phyloP scores from a whole-genome alignment of 2,797 vertebrate genomes.

The Chaunax sp. region DNA sequence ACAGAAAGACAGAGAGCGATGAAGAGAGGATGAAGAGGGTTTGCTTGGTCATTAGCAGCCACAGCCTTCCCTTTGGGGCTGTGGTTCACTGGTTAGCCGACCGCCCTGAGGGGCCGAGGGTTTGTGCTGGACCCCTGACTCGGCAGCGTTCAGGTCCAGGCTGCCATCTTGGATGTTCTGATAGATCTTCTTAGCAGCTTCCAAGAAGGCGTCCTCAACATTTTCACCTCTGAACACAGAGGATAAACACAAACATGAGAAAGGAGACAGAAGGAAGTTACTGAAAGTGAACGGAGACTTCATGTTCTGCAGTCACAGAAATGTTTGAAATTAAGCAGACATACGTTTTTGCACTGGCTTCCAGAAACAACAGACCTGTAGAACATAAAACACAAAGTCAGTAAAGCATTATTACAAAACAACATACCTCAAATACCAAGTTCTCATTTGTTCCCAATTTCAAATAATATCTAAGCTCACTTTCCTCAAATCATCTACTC shows the following conservation, averaged over 20 bases:
- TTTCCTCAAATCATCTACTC: conserved; percentile 2
- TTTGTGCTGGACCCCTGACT: conserved; percentile 99
- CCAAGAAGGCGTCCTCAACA: conserved; percentile 98
- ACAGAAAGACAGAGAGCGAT: conserved; percentile 29
- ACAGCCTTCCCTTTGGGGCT: conserved; percentile 98
- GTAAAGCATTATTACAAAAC: conserved; percentile 21
- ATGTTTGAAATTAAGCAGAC: conserved; percentile 64
- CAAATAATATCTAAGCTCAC: not conserved
- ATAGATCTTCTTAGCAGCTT: conserved; percentile 99
- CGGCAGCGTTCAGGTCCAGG: conserved; percentile 98
- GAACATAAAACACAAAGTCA: conserved; percentile 26
- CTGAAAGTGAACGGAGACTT: not conserved
- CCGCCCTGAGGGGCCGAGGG: conserved; percentile 97
- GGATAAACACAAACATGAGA: not conserved
- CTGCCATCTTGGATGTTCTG: conserved; percentile 99
- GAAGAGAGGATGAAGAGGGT: conserved; percentile 28
- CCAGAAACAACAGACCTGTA: conserved; percentile 95
- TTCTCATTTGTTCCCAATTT: conserved; percentile 1
- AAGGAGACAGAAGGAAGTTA: not conserved
- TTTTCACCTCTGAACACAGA: conserved; percentile 91
- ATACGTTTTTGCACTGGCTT: conserved; percentile 99
- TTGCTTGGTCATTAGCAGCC: conserved; percentile 95
- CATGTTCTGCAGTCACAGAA: not conserved
- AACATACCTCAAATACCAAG: conserved; percentile 16
- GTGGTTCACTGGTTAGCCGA: conserved; percentile 97